These are phyloP conservation scores for Caenorhabditis sp. DNA, from an alignment of 2,888 invertebrate species.

Conservation along the genomic window DNA sequence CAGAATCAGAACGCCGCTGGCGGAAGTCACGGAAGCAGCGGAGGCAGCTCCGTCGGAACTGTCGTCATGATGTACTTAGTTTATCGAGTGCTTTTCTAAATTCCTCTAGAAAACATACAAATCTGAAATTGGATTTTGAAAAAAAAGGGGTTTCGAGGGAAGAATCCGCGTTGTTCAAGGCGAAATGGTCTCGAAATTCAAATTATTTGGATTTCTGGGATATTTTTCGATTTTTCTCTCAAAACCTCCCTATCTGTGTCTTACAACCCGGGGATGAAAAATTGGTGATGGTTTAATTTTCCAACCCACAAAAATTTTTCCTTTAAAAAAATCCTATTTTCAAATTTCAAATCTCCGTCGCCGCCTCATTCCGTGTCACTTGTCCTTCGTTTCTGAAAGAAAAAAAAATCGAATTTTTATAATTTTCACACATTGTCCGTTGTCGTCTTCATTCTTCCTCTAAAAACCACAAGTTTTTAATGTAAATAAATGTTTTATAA, in stretches of 20 bases:
- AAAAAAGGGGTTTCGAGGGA: no score
- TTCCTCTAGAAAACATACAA: background rate
- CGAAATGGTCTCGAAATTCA: no score
- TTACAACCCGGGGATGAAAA: no score
- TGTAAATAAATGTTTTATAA: conserved; percentile 3
- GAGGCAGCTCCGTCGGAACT: conserved; percentile 38
- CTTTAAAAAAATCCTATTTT: conserved; percentile 9
- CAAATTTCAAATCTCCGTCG: no score
- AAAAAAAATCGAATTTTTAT: no score
- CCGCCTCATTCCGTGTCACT: conserved; percentile 6
- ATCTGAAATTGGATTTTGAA: background rate
- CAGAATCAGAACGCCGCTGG: conserved; percentile 31
- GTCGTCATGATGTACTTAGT: conserved; percentile 60
- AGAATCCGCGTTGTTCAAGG: no score
- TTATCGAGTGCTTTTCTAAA: conserved; percentile 22
- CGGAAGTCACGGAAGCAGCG: background rate
- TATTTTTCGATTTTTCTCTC: no score
- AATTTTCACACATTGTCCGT: conserved; percentile 34
- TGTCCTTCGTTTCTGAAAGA: conserved; percentile 3
- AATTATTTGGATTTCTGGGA: background rate
- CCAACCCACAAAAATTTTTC: no score
- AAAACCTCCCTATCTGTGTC: no score
- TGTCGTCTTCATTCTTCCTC: conserved; percentile 6
- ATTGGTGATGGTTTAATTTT: conserved; percentile 2
- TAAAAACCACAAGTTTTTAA: background rate